A percentile compares a stretch with the other conserved stretches of the same genome.
Conservation (phyloP, 2,113 vertebrate species). For the Lampris megalopsis region DNA sequence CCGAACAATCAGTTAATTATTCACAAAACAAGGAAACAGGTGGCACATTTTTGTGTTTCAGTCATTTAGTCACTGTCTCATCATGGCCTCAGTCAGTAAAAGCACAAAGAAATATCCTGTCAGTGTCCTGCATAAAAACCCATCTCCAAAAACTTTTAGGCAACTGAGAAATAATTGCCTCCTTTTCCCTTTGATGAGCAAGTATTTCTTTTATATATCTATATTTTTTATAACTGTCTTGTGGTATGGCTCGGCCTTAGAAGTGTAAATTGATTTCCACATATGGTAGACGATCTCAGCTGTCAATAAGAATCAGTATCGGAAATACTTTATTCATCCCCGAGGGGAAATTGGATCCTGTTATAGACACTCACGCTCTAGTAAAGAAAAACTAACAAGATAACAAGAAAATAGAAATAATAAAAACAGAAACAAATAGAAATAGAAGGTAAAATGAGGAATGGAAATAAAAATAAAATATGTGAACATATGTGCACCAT, state of each 20-base stretch:
- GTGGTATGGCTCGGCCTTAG: slow-evolving; percentile 41
- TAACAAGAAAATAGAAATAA: too few species aligned
- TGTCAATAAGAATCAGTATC: slow-evolving; percentile 22
- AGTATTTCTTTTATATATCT: slow-evolving; percentile 52
- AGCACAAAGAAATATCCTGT: too few species aligned
- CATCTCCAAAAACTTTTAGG: slow-evolving; percentile 22
- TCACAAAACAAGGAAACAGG: background rate
- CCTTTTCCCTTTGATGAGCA: slow-evolving; percentile 50
- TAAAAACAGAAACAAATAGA: too few species aligned
- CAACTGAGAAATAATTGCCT: slow-evolving; percentile 28
- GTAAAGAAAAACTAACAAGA: too few species aligned
- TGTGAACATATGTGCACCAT: too few species aligned
- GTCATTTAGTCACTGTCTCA: too few species aligned
- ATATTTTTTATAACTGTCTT: slow-evolving; percentile 22
- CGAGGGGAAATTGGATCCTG: too few species aligned
- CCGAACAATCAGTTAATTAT: too few species aligned
- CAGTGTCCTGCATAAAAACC: slow-evolving; percentile 10
- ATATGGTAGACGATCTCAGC: slow-evolving; percentile 57
- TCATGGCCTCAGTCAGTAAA: background rate
- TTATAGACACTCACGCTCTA: too few species aligned
- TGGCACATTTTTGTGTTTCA: background rate
- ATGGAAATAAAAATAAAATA: too few species aligned
- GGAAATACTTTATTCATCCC: too few species aligned
- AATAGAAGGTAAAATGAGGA: too few species aligned
- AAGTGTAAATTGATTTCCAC: slow-evolving; percentile 62